Conservation (phyloP, 2,797 vertebrate genomes). For the Lagodon rhomboides region DNA sequence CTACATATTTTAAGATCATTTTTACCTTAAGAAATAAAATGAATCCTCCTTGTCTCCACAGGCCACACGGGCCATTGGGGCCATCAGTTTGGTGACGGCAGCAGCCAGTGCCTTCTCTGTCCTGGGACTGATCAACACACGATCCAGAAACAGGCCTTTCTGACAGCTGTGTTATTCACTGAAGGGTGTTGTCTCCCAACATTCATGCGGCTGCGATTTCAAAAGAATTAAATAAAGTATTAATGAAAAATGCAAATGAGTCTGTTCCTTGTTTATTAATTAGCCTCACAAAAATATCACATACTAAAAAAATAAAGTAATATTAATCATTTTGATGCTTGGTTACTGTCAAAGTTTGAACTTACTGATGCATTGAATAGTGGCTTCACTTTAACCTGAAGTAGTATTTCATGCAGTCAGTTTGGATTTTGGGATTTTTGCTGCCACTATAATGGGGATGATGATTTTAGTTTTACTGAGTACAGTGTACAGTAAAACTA, state of each 20-base stretch:
- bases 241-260: not conserved
- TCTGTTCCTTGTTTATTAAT: conserved; percentile 12
- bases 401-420: too few species aligned
- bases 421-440: too few species aligned
- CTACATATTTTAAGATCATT: too few species aligned
- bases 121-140: conserved; percentile 86
- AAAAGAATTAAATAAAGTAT: conserved; percentile 20
- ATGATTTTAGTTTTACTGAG: too few species aligned
- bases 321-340: not conserved
- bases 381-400: too few species aligned
- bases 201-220: conserved; percentile 47
- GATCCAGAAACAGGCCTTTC: conserved; percentile 87
- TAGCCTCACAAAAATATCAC: not conserved
- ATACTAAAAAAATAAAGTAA: not conserved
- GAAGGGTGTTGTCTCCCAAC: conserved; percentile 40
- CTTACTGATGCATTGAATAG: too few species aligned
- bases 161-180: conserved; percentile 68
- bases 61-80: conserved; percentile 87
- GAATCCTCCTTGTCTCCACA: conserved; percentile 63
- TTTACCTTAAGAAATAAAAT: too few species aligned
- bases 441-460: too few species aligned
- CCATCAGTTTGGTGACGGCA: conserved; percentile 87
- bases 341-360: not conserved
- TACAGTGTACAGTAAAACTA: too few species aligned
- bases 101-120: conserved; percentile 88